Evolutionary conservation across 2,888 invertebrate genomes (phyloP).

Genomic region (Drosophila antonietae): DNA sequence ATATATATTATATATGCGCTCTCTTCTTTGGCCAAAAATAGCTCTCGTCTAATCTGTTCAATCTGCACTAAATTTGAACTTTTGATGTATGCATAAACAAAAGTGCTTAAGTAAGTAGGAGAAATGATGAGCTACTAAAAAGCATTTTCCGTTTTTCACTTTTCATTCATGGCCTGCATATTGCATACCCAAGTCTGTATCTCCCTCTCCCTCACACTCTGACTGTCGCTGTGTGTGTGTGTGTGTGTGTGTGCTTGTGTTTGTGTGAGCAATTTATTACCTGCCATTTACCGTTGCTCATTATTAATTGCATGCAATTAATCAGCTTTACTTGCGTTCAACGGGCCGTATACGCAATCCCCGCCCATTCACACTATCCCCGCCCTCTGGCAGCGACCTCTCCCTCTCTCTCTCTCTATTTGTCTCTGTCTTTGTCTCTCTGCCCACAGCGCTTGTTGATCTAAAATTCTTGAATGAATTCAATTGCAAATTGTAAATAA

Average conservation of each 20-base stretch:
- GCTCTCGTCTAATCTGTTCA: conserved; percentile 16
- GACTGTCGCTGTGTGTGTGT: not conserved
- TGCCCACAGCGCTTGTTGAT: not conserved
- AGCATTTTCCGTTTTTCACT: conserved; percentile 52
- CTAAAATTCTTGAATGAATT: conserved; percentile 69
- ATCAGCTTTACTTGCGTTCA: conserved; percentile 75
- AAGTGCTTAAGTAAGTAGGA: conserved; percentile 7
- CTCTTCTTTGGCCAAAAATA: not conserved
- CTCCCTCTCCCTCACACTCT: not conserved
- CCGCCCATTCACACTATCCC: conserved; percentile 2
- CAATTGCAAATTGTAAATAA: conserved; percentile 72
- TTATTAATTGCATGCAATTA: conserved; percentile 78
- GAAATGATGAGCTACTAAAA: conserved; percentile 37
- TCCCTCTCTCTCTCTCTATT: not conserved
- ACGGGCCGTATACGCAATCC: conserved; percentile 65
- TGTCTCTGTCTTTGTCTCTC: not conserved
- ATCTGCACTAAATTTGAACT: conserved; percentile 20
- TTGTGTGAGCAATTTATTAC: conserved; percentile 71
- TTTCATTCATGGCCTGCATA: conserved; percentile 61
- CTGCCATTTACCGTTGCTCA: conserved; percentile 77
- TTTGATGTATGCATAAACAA: conserved; percentile 47
- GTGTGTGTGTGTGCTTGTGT: conserved; percentile 20
- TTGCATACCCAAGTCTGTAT: conserved; percentile 6
- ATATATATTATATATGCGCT: not conserved
- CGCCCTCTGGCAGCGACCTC: not conserved